Evolutionary conservation across 1,140 invertebrate genomes (phyloP).

Genomic region (Arion vulgaris): DNA sequence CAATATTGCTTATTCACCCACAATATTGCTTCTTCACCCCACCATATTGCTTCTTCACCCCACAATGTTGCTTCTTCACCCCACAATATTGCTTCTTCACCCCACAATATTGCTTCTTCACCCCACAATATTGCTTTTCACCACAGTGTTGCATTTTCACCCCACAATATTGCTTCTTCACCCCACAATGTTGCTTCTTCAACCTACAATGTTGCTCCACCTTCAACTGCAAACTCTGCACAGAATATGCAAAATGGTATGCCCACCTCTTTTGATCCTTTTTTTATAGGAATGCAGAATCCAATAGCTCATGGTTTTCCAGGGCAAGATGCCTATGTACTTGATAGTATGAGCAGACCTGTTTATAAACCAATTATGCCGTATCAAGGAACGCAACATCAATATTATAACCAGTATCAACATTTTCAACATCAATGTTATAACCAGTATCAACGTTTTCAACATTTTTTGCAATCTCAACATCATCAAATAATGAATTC

Average conservation of each 20-base stretch:
- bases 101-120: no score
- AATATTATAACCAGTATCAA: not conserved
- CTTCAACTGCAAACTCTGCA: not conserved
- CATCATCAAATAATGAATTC: not conserved
- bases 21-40: no score
- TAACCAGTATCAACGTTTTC: not conserved
- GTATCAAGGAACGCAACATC: no score
- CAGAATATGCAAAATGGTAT: not conserved
- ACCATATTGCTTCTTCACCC: no score
- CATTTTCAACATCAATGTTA: not conserved
- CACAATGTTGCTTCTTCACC: no score
- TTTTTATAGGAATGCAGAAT: not conserved
- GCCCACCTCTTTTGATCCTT: not conserved
- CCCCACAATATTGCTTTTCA: no score
- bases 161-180: no score
- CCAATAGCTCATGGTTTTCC: not conserved
- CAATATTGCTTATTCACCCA: no score
- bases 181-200: not conserved
- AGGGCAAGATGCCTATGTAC: not conserved
- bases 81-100: no score
- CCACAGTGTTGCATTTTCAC: no score
- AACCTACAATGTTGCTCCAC: not conserved
- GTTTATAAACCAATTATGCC: not conserved
- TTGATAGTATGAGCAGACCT: not conserved
- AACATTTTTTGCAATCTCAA: not conserved